phyloP scores from a whole-genome alignment of 2,888 invertebrate genomes.

The Lepidochrysops patricia region DNA sequence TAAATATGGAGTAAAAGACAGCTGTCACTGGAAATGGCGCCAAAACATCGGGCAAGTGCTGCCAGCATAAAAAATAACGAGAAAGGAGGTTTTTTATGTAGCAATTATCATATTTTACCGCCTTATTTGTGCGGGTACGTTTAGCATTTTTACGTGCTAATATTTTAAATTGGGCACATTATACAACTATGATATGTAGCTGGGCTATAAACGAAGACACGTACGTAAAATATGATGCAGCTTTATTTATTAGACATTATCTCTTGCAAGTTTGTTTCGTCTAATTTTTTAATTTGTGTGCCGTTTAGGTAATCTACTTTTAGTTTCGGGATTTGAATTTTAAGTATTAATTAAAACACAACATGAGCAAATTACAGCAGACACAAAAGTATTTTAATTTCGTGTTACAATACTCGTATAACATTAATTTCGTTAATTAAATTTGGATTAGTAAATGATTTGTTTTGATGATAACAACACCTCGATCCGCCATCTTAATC shows the following conservation, averaged over 20 bases:
- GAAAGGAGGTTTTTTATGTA: constrained; percentile 30
- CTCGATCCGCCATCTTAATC: neutral
- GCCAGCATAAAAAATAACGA: constrained; percentile 44
- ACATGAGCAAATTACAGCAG: no score
- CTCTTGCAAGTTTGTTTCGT: neutral
- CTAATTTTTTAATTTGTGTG: neutral
- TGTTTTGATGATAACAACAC: neutral
- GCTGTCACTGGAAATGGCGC: constrained; percentile 15
- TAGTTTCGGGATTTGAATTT: neutral
- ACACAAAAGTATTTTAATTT: no score
- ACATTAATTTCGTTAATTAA: no score
- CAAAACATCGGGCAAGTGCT: constrained; percentile 34
- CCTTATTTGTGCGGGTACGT: constrained; percentile 43
- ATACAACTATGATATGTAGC: neutral
- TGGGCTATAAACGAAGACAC: neutral
- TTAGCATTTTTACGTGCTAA: constrained; percentile 8
- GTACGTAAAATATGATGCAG: no score
- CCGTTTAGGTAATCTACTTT: neutral
- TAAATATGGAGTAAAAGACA: constrained; percentile 9
- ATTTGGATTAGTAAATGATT: neutral
- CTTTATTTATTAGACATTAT: neutral
- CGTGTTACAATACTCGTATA: no score
- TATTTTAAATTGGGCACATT: constrained; percentile 15
- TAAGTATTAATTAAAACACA: no score
- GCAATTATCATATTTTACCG: constrained; percentile 60